A percentile compares a stretch with the other conserved stretches of the same genome.
Conservation (phyloP, 2,113 vertebrate genomes). For the Gnathonemus echidnorhynchus region DNA sequence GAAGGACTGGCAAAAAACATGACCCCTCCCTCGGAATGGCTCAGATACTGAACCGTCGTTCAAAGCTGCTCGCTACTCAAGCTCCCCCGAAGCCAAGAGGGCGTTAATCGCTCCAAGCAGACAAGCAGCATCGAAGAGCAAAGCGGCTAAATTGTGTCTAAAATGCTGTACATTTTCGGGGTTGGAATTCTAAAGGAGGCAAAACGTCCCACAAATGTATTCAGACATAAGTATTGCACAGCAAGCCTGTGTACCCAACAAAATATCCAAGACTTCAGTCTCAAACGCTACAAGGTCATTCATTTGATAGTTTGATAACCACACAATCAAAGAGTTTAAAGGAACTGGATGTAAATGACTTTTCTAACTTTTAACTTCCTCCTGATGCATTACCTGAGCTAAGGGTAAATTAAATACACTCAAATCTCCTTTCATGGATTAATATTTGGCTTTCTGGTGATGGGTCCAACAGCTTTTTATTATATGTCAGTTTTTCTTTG, state of each 20-base stretch:
- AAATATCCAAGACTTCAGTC: not conserved
- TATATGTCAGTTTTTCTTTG: not conserved
- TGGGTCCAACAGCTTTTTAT: not conserved
- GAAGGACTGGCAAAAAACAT: not conserved
- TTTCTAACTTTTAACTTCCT: not conserved
- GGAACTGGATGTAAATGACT: not conserved
- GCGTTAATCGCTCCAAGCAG: not conserved
- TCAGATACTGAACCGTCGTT: not conserved
- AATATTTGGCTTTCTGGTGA: not conserved
- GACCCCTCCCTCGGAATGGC: not conserved
- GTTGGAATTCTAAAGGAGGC: not conserved
- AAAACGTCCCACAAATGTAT: not conserved
- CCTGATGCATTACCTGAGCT: not conserved
- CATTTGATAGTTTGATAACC: not conserved
- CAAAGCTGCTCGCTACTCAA: not conserved
- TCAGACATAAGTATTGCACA: not conserved
- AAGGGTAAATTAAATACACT: not conserved
- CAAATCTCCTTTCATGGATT: not conserved
- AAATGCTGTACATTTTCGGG: not conserved
- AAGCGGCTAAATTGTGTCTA: not conserved
- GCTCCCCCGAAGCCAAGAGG: not conserved
- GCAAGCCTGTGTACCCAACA: not conserved
- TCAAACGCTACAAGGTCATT: not conserved
- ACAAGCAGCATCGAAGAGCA: not conserved
- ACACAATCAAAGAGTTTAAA: not conserved